Evolutionary conservation across 1,140 invertebrate species (phyloP).

Genomic region (Drosophila simulans): DNA sequence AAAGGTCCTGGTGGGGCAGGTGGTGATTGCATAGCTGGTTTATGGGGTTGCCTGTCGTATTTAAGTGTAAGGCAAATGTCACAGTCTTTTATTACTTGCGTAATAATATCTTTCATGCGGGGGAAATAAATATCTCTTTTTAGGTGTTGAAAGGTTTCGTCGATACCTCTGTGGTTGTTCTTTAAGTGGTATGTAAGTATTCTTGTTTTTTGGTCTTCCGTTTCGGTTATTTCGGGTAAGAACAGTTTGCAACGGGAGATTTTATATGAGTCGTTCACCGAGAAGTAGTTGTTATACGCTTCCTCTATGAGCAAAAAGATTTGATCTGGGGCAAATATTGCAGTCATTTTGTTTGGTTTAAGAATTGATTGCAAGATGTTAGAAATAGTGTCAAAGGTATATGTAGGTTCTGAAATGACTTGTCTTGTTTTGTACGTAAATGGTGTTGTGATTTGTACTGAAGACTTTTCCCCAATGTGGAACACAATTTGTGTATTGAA

Average conservation of each 20-base stretch:
- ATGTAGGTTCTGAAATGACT: constrained; percentile 6
- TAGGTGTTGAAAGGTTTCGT: constrained; percentile 14
- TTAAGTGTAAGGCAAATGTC: constrained; percentile 5
- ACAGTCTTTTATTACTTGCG: constrained; percentile 1
- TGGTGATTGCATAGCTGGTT: no score
- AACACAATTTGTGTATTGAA: background rate
- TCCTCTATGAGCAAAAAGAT: constrained; percentile 10
- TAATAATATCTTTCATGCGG: constrained; percentile 1
- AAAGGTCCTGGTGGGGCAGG: no score
- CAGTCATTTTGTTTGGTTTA: constrained; percentile 18
- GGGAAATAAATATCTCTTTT: constrained; percentile 10
- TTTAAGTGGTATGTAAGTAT: constrained; percentile 5
- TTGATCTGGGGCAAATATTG: constrained; percentile 2
- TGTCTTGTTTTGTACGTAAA: constrained; percentile 13
- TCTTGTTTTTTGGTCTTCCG: constrained; percentile 2
- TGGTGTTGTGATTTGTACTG: constrained; percentile 6
- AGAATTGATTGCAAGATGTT: constrained; percentile 6
- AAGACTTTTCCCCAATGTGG: background rate
- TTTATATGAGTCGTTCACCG: constrained; percentile 7
- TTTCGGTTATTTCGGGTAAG: background rate
- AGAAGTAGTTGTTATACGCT: constrained; percentile 9
- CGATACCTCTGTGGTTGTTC: constrained; percentile 12
- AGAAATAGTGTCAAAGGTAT: constrained; percentile 2
- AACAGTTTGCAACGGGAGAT: constrained; percentile 5
- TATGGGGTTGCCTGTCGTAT: no score